Evolutionary conservation across 2,888 invertebrate species (phyloP), one percentile per base, ranked within the genome.

Genomic region (Lampropteryx suffumata): DNA sequence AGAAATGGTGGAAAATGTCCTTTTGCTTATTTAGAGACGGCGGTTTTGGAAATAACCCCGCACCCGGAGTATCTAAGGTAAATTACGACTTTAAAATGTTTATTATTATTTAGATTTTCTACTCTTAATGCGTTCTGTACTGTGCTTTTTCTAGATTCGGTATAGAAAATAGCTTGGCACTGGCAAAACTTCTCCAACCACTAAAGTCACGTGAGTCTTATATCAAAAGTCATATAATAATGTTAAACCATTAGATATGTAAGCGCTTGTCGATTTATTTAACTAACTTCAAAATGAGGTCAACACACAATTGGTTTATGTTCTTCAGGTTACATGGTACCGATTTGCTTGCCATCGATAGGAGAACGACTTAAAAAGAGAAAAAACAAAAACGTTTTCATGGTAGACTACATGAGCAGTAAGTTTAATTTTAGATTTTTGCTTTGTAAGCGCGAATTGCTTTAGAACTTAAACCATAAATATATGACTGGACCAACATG

Each of bases 1-100:
- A 82, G 76, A 44, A 61, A 69, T 51, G 84, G 81, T 0, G 37
- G 61, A 1, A 62, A 46, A 21, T 88, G 88, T 47, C 62, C 79
- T 0, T 76, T 78, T 1, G 84, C 87, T 0, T 87, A 82, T 53
- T 68, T 86, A 2, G 85, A 84, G 58, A 79, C 81, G 57, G 84
- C 87, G 0, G 52, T 76, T 7, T 33, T 64, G 1, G 75, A 79
- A 8, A 75, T 88, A 28, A 75, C 69, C 2, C 79, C 86, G 1
- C 88, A 88, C 64, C 88, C 88, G 3, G 88, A 88, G 55, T 87
- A 76, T 50, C 76, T 82, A 3, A 79, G 86, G 86, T 84, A 53
- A 17, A n/a, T 1, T n/a, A n/a, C n/a, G n/a, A n/a, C n/a, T n/a
- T n/a, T n/a, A n/a, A n/a, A n/a, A n/a, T n/a, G n/a, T n/a, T n/a